Base-by-base conservation (phyloP, 2,797 vertebrate species). In the Artibeus lituratus region DNA sequence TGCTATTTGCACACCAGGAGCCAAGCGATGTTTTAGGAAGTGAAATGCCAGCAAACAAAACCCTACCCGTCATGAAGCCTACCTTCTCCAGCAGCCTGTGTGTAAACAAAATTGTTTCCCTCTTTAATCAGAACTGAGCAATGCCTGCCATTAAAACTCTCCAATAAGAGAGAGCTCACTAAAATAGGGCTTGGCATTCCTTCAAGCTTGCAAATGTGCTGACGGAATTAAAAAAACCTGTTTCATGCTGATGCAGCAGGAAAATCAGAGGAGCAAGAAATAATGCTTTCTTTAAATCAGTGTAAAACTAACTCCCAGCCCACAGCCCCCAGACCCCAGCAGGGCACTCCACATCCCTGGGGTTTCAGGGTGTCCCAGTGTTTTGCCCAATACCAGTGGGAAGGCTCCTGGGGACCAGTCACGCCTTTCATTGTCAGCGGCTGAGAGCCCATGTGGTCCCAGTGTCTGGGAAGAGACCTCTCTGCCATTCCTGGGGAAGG, bases 181-280 rank as follows among this genome's bases (percentile, higher is more conserved):
- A 78, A 96, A 96, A 86, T 83, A 86, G 62, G 49, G 72, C 87
- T 91, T 88, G 90, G 90, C 90, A 11, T 74, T 37, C 14, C 53
- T 85, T 90, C 95, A 87, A 85, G 51, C 74, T 91, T 53, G 42
- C 26, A 87, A 95, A 96, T 88, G 55, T 94, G 95, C 94, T 97
- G 95, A 96, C 7, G 8, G 22, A 72, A 95, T 94, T 93, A 67
- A 92, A 96, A n/a, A 96, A 95, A 73, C 49, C 67, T 42, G 26
- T 39, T 84, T 29, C 29, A n/a, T 92, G 92, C 94, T 96, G 96
- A 95, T 15, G 4, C 35, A 67, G 83, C 90, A 92, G 57, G 72
- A 90, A 96, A 85, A 93, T 53, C 72, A 85, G 12, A 78, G 44
- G 18, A 87, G 10, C n/a, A 70, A 57, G 69, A 89, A 92, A 86